Percentiles rank a stretch among this genome's conserved stretches.
Evolutionary conservation across 2,888 invertebrate genomes (phyloP).

Genomic region (Polylopha cassiicola): DNA sequence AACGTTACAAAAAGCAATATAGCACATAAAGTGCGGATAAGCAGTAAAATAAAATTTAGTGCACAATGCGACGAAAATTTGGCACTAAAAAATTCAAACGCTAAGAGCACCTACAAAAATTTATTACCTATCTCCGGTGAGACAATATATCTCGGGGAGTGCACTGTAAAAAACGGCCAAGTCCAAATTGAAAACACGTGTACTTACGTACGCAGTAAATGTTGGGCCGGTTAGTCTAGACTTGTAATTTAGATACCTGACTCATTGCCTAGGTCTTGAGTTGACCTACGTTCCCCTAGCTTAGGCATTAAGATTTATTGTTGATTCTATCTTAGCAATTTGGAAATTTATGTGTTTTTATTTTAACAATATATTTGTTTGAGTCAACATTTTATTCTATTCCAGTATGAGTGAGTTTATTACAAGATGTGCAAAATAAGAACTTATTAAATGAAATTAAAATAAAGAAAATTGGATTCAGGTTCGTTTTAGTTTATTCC

Average conservation of each 20-base stretch:
- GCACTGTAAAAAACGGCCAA: conserved; percentile 20
- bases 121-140: conserved; percentile 21
- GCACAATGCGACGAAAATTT: too few species aligned
- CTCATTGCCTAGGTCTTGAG: conserved; percentile 13
- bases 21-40: too few species aligned
- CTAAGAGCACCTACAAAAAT: conserved; percentile 17
- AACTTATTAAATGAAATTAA: too few species aligned
- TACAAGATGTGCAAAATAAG: too few species aligned
- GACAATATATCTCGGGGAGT: conserved; percentile 12
- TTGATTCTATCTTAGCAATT: conserved; percentile 12
- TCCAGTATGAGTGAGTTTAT: too few species aligned
- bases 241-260: conserved; percentile 21
- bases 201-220: conserved; percentile 19
- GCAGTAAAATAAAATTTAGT: too few species aligned
- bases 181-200: conserved; percentile 22
- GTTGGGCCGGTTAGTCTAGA: conserved; percentile 16
- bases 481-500: too few species aligned
- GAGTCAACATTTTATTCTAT: too few species aligned
- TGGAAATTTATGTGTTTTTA: conserved; percentile 13
- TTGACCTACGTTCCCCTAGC: conserved; percentile 10
- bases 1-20: too few species aligned
- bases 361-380: too few species aligned
- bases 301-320: conserved; percentile 13
- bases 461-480: too few species aligned
- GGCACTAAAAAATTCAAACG: conserved; percentile 9